phyloP scores from a whole-genome alignment of 2,888 invertebrate genomes.

The Euspilapteryx auroguttella region DNA sequence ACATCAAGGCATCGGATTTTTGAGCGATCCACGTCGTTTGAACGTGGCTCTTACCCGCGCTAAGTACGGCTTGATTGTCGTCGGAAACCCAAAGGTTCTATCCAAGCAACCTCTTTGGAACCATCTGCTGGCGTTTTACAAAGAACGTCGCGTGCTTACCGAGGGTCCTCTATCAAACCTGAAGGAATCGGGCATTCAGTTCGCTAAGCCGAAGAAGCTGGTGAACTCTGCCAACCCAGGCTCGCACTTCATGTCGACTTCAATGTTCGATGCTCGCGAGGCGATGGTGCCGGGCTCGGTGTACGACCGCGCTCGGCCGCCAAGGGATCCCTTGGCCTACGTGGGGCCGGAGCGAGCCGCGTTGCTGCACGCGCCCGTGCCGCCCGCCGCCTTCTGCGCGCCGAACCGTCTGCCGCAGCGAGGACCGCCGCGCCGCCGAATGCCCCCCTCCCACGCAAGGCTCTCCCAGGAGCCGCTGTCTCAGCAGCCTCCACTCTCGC shows the following conservation, averaged over 20 bases:
- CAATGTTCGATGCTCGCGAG: constrained; percentile 96
- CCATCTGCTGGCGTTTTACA: constrained; percentile 94
- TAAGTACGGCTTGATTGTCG: constrained; percentile 96
- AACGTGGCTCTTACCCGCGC: constrained; percentile 98
- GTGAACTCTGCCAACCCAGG: constrained; percentile 94
- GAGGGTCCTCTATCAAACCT: constrained; percentile 97
- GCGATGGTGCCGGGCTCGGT: constrained; percentile 92
- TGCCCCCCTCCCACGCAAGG: no score
- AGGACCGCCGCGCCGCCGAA: constrained; percentile 36
- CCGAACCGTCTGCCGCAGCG: constrained; percentile 77
- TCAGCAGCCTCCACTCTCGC: constrained; percentile 69
- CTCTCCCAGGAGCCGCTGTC: constrained; percentile 73
- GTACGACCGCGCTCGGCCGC: constrained; percentile 81
- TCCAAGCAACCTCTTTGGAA: constrained; percentile 99
- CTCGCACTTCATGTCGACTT: constrained; percentile 96
- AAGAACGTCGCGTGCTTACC: constrained; percentile 94
- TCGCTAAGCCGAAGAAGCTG: constrained; percentile 95
- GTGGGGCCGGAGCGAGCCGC: constrained; percentile 85
- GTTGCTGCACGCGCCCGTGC: constrained; percentile 80
- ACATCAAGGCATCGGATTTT: constrained; percentile 97
- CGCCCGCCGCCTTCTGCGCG: constrained; percentile 89
- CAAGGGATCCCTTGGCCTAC: constrained; percentile 91
- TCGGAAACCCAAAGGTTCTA: constrained; percentile 98
- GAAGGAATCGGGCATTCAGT: constrained; percentile 94
- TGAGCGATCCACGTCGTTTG: constrained; percentile 95